A percentile compares a stretch with the other conserved stretches of the same genome.
Conservation (phyloP, 1,140 invertebrate species). For the Pseudomyrmex pallidus region DNA sequence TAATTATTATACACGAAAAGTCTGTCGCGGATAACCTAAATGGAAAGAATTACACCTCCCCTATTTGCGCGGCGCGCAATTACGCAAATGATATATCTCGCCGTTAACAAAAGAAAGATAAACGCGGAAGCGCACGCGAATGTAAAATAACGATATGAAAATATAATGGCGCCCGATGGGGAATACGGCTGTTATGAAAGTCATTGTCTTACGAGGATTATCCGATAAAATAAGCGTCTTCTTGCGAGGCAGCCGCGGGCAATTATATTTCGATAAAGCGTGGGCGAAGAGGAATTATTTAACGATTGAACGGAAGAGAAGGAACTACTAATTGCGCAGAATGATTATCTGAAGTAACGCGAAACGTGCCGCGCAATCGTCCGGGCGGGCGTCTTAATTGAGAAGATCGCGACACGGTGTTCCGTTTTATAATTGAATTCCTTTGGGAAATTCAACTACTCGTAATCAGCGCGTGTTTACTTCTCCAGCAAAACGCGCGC, state of each 20-base stretch:
- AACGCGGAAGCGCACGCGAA: not conserved
- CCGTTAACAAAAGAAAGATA: slow-evolving; percentile 23
- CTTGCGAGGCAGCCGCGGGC: too few species aligned
- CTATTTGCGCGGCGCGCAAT: not conserved
- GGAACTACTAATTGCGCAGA: not conserved
- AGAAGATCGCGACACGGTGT: slow-evolving; percentile 10
- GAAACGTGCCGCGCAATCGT: slow-evolving; percentile 11
- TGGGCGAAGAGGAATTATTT: not conserved
- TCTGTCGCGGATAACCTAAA: slow-evolving; percentile 32
- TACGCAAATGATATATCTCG: slow-evolving; percentile 35
- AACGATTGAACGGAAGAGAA: not conserved
- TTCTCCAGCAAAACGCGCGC: not conserved
- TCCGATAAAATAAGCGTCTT: slow-evolving; percentile 14
- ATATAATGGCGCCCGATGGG: too few species aligned
- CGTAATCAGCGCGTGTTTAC: slow-evolving; percentile 39
- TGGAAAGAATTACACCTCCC: slow-evolving; percentile 15
- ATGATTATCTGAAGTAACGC: slow-evolving; percentile 24
- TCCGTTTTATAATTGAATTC: slow-evolving; percentile 61
- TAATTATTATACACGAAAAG: slow-evolving; percentile 8
- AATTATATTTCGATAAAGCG: not conserved
- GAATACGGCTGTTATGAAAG: not conserved
- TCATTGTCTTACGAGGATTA: not conserved
- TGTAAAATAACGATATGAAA: slow-evolving; percentile 26
- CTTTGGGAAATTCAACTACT: slow-evolving; percentile 32
- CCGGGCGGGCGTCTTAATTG: slow-evolving; percentile 35